Evolutionary conservation across 1,140 invertebrate species (phyloP).

Genomic region (Metopolophium dirhodum): DNA sequence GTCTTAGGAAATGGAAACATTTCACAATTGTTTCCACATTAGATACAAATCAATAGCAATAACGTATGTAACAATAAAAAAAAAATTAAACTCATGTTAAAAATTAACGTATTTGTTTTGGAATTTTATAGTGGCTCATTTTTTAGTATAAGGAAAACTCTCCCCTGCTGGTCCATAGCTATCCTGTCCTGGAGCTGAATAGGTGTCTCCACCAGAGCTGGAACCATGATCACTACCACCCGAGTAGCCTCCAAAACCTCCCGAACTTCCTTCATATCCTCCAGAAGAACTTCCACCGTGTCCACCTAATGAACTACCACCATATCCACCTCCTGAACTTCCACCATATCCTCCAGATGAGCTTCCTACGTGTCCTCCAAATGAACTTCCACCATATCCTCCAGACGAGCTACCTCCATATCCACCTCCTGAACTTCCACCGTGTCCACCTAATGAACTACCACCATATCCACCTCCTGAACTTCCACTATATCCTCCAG

Average conservation of each 20-base stretch:
- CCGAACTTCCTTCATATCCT: conserved; percentile 2
- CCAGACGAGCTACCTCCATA: not conserved
- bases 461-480: conserved; percentile 25
- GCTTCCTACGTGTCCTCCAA: not conserved
- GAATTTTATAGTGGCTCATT: not conserved
- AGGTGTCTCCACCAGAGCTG: conserved; percentile 22
- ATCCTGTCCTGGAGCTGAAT: conserved; percentile 40
- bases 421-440: conserved; percentile 11
- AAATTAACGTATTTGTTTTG: not conserved
- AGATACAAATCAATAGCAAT: conserved; percentile 35
- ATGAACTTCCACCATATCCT: conserved; percentile 23
- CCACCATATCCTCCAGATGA: conserved; percentile 35
- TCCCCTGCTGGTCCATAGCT: conserved; percentile 46
- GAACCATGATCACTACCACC: conserved; percentile 20
- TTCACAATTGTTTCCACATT: conserved; percentile 22
- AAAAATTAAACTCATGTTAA: conserved; percentile 18
- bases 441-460: not conserved
- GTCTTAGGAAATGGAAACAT: conserved; percentile 28
- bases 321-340: not conserved
- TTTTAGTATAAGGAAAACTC: conserved; percentile 41
- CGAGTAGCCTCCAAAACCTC: not conserved
- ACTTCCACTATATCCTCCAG: not conserved
- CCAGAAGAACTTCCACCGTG: not conserved
- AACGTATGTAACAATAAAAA: conserved; percentile 50
- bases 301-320: not conserved